Evolutionary conservation across 1,140 invertebrate species (phyloP).

Genomic region (Patella vulgata): DNA sequence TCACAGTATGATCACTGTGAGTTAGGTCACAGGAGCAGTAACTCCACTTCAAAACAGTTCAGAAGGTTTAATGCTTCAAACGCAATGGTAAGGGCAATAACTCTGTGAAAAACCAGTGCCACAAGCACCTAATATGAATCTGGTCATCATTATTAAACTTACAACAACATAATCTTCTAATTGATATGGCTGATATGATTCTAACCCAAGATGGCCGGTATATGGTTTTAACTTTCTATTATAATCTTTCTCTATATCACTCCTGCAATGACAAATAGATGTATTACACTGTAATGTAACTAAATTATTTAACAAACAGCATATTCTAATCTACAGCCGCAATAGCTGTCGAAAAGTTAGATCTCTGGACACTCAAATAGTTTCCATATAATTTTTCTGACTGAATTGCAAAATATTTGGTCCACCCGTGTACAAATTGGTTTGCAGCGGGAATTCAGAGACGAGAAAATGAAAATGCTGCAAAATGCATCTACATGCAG

Average conservation of each 20-base stretch:
- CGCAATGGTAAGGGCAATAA: no score
- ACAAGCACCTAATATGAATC: no score
- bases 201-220: conserved; percentile 47
- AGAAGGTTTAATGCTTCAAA: no score
- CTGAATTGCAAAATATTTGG: not conserved
- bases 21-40: no score
- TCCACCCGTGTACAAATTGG: not conserved
- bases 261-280: conserved; percentile 23
- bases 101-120: no score
- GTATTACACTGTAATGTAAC: not conserved
- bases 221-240: conserved; percentile 44
- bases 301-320: not conserved
- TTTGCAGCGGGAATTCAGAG: not conserved
- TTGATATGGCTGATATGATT: conserved; percentile 47
- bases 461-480: no score
- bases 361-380: not conserved
- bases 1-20: no score
- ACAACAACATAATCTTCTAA: conserved; percentile 43
- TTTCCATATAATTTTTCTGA: not conserved
- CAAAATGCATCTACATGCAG: no score
- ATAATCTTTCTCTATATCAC: conserved; percentile 39
- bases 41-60: no score
- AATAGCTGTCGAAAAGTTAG: not conserved
- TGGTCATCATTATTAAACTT: no score
- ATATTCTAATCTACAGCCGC: not conserved